These are phyloP conservation scores for Amblyornis subalaris DNA, from an alignment of 2,113 vertebrate genomes.

Conservation along the genomic window DNA sequence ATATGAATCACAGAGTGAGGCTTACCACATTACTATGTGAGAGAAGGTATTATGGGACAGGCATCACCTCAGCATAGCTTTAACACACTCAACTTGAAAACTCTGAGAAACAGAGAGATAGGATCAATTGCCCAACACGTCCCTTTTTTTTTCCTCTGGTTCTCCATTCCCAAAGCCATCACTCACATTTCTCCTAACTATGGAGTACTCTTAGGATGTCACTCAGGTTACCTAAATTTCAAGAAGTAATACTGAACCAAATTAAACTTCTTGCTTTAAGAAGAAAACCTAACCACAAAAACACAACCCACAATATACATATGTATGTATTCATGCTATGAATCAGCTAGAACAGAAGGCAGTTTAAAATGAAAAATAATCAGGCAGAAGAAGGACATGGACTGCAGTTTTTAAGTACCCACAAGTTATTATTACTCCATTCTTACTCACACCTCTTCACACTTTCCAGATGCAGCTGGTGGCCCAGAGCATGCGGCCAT, in stretches of 20 bases:
- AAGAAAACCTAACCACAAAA: background rate
- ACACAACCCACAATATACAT: background rate
- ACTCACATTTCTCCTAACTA: background rate
- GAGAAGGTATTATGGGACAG: background rate
- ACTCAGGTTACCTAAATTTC: background rate
- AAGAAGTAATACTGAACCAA: background rate
- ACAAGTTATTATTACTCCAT: background rate
- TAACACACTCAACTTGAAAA: background rate
- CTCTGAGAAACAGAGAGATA: background rate
- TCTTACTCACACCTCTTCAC: background rate
- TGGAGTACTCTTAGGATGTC: background rate
- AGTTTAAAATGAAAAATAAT: background rate
- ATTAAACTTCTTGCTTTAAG: background rate
- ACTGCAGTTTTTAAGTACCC: background rate
- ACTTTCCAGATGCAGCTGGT: background rate
- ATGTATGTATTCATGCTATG: background rate
- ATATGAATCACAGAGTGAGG: background rate
- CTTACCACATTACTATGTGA: fast-evolving
- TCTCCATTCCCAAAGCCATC: background rate
- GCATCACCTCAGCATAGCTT: background rate
- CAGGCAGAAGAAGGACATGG: background rate
- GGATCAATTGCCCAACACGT: background rate
- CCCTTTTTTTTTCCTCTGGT: background rate
- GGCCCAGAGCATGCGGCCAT: background rate
- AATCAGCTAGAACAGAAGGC: background rate